These are phyloP conservation scores for Silurus glanis DNA, from an alignment of 2,113 vertebrate genomes.

Conservation along the genomic window DNA sequence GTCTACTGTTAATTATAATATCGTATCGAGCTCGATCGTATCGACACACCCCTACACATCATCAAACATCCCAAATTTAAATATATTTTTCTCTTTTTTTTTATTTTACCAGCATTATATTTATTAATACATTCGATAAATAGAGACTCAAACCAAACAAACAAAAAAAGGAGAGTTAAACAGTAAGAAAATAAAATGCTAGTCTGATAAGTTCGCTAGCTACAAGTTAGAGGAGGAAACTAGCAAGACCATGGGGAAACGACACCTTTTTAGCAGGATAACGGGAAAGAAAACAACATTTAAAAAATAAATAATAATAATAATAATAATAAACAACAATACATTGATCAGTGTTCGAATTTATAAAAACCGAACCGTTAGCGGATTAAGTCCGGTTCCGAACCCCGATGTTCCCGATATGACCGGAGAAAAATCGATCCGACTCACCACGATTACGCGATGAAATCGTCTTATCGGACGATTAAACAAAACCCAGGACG, in stretches of 20 bases:
- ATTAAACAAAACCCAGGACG: neutral
- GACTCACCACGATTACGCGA: slow-evolving; percentile 17
- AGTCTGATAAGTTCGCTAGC: neutral
- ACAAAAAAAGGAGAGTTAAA: neutral
- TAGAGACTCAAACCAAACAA: neutral
- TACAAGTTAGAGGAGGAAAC: neutral
- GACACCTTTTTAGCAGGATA: too few species aligned
- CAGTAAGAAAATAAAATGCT: neutral
- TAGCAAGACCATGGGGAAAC: neutral
- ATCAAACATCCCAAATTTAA: neutral
- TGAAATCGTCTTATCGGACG: neutral
- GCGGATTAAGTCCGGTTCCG: neutral
- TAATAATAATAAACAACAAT: neutral
- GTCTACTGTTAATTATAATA: neutral
- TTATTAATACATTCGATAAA: neutral
- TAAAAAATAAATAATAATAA: too few species aligned
- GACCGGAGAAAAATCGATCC: too few species aligned
- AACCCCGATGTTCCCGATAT: neutral
- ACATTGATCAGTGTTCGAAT: neutral
- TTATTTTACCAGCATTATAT: neutral
- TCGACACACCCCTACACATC: neutral
- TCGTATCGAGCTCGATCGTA: neutral
- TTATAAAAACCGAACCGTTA: neutral
- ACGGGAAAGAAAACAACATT: neutral
- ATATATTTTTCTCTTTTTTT: neutral